A percentile compares a stretch with the other conserved stretches of the same genome.
Conservation (phyloP, 1,140 invertebrate genomes). For the Pentalonia nigronervosa region DNA sequence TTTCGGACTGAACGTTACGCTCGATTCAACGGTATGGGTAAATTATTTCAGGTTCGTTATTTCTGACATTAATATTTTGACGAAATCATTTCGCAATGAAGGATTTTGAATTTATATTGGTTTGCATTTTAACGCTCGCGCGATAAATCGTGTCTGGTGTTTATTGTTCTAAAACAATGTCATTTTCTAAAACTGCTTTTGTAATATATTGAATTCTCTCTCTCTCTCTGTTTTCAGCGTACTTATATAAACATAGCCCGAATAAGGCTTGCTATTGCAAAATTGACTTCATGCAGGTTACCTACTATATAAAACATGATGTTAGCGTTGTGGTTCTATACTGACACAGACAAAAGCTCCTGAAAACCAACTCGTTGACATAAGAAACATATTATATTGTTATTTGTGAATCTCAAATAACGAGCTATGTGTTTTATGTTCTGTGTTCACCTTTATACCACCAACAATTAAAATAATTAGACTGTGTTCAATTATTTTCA, state of each 20-base stretch:
- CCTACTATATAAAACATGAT: not conserved
- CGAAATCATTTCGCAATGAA: not conserved
- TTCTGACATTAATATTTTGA: not conserved
- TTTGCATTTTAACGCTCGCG: not conserved
- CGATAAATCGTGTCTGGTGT: not conserved
- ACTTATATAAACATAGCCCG: not conserved
- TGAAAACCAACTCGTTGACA: not conserved
- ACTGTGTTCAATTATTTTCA: not conserved
- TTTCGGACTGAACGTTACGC: not conserved
- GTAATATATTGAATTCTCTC: not conserved
- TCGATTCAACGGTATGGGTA: not conserved
- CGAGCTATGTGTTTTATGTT: not conserved
- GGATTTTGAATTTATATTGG: not conserved
- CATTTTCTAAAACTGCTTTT: not conserved
- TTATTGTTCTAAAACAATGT: not conserved
- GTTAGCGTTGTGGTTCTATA: constrained; percentile 7
- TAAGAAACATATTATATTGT: constrained; percentile 14
- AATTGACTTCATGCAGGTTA: not conserved
- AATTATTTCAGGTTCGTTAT: not conserved
- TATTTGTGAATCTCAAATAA: not conserved
- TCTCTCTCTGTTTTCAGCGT: not conserved
- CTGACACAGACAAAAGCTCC: not conserved
- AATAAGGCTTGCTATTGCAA: not conserved
- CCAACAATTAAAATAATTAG: not conserved
- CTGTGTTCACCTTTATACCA: not conserved